These are phyloP conservation scores for Peromyscus polionotus DNA, from an alignment of 2,113 vertebrate genomes.

Conservation along the genomic window DNA sequence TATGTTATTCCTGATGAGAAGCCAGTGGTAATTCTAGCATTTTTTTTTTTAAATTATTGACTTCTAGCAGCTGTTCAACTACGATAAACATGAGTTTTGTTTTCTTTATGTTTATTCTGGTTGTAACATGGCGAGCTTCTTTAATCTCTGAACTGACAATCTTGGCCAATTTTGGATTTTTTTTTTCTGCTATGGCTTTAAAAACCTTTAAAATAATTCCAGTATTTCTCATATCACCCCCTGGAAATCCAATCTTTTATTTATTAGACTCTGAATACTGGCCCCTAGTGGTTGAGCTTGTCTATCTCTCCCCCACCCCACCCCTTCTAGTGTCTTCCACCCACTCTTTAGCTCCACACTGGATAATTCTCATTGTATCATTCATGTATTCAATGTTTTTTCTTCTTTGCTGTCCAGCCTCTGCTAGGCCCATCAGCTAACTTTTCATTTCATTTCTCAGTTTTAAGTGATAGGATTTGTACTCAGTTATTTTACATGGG, in stretches of 20 bases:
- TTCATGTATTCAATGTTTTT: not conserved
- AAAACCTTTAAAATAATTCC: not conserved
- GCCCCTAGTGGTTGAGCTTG: not conserved
- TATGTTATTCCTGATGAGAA: not conserved
- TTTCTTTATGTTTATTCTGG: constrained; percentile 20
- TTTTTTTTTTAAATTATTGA: not conserved
- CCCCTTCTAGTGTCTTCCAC: too few relatives aligned
- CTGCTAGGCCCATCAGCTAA: not conserved
- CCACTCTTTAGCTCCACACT: not conserved
- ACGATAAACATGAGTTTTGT: not conserved
- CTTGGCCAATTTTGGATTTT: constrained; percentile 27
- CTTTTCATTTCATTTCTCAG: constrained; percentile 20
- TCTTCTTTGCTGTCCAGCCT: not conserved
- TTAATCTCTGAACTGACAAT: not conserved
- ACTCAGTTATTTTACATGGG: not conserved
- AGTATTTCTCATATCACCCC: not conserved
- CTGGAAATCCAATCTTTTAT: not conserved
- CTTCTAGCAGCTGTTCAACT: not conserved
- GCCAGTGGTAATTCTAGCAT: not conserved
- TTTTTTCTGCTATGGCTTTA: not conserved
- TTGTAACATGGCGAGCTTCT: not conserved
- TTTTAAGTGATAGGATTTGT: constrained; percentile 23
- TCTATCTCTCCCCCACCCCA: too few relatives aligned
- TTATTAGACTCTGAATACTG: not conserved
- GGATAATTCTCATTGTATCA: not conserved